Base-by-base conservation (phyloP, 2,888 invertebrate genomes). In the Drosophila anomalipes region DNA sequence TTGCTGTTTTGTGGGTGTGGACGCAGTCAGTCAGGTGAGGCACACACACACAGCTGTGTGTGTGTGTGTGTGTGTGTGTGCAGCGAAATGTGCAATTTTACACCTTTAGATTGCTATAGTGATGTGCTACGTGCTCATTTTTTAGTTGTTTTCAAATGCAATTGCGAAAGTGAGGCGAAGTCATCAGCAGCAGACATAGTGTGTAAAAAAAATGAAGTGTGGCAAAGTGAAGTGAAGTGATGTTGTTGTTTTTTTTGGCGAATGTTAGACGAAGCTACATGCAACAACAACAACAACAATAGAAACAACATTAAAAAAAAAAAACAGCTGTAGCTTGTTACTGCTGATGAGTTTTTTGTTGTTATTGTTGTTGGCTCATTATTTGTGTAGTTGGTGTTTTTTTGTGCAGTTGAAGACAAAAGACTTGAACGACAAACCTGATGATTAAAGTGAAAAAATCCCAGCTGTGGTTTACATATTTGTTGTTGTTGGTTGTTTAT, bases 371-470 rank as follows among this genome's bases (percentile, higher is more conserved):
- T 32, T 59, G 58, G 41, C 56, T 68, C 44, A 61, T 66, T 68
- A 30, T 67, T 79, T 75, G 49, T 75, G 59, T 58, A 47, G 49
- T 70, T 59, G 53, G 53, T 54, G 58, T 52, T 61, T 47, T 47
- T n/a, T 56, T 56, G 79, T 79, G 81, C 79, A 77, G 53, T 77
- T 79, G 76, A 77, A 86, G 77, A 92, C 91, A 90, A 92, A 93
- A 93, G 93, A 93, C 89, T 92, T 92, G 88, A 92, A 81, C 89
- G 91, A 93, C 93, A 93, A 93, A 93, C 93, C 93, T 93, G 93
- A 89, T 92, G 92, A 91, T 91, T 92, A 89, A 91, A 93, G 90
- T 86, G 91, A 92, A 93, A 93, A 88, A 92, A 91, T 92, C 93
- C 93, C 88, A 93, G 83, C 93, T 93, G 92, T 82, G 89, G 83